Conservation (phyloP, 2,888 invertebrate species). For the Andrena camellia region DNA sequence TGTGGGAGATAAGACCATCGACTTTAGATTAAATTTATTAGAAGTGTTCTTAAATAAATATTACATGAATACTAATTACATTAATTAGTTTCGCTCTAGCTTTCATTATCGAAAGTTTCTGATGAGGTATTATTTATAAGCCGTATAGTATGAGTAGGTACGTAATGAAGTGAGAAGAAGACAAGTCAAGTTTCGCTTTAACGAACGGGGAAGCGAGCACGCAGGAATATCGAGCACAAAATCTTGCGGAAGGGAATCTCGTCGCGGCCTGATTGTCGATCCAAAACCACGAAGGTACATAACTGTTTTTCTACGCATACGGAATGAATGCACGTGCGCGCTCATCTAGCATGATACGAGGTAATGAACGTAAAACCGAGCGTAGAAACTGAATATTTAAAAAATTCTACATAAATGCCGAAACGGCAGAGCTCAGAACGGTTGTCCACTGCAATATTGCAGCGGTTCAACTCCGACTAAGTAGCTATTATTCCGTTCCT, state of each 20-base stretch:
- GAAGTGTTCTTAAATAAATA: no score
- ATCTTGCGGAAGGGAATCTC: constrained; percentile 26
- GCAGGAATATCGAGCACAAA: background rate
- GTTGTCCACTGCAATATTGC: background rate
- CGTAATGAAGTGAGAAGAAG: background rate
- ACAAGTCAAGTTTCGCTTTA: background rate
- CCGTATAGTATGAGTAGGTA: background rate
- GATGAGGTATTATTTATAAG: background rate
- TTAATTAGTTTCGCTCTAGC: background rate
- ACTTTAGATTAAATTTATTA: no score
- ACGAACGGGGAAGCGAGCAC: background rate
- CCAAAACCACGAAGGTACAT: constrained; percentile 22
- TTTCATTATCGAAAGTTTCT: background rate
- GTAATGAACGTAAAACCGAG: constrained; percentile 61
- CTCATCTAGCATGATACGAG: constrained; percentile 53
- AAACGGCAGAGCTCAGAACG: constrained; percentile 19
- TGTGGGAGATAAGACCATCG: no score
- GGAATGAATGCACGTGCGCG: constrained; percentile 53
- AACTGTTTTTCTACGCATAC: constrained; percentile 53
- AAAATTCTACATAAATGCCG: constrained; percentile 51
- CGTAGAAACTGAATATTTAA: constrained; percentile 63
- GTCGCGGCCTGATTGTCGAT: constrained; percentile 34
- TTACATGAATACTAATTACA: no score
- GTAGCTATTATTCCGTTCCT: background rate
- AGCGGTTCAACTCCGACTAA: background rate